Base-by-base conservation (phyloP, 2,113 vertebrate species). In the Percina caprodes region DNA sequence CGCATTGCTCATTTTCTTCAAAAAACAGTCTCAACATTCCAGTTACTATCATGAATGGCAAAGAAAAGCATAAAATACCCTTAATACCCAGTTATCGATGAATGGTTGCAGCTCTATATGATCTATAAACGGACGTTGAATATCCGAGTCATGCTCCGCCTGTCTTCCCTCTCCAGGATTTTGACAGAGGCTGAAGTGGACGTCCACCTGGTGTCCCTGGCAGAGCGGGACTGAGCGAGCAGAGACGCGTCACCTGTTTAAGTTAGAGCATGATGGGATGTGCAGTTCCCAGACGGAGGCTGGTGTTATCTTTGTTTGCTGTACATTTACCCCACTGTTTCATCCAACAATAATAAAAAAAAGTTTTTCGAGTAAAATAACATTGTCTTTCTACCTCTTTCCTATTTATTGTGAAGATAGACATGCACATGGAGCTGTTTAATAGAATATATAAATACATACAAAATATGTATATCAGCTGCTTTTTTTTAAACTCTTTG, bases 101-200 rank as follows among this genome's bases (percentile, higher is more conserved):
- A 15, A 15, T 16, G 2, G 7, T 46, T 30, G 18, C 14, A 60
- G 24, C 39, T 46, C 3, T 61, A 7, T 8, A 48, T 11, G 3
- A 1, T 39, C 10, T 74, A 18, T 4, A 49, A 49, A 24, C 7
- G 6, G 9, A 13, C 12, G 48, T 56, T 30, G 13, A 1, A 26
- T 15, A 10, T 42, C 0, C 19, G 26, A n/a, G 5, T 35, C 21
- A 14, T 24, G 10, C 39, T 42, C 10, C 39, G 39, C 39, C 4
- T 19, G 0, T 77, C 6, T 55, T 12, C 16, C 60, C 18, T 45
- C 92, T 95, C 75, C 92, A 99, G 98, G 95, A 97, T 99, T 82
- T 96, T 99, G 86, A 95, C 97, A 92, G 98, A 99, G 92, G 89
- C 96, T 49, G 97, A 99, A 92, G 96, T 99, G 81, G 97, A 99